Base-by-base conservation (phyloP, 2,113 vertebrate species). In the Ictalurus punctatus region DNA sequence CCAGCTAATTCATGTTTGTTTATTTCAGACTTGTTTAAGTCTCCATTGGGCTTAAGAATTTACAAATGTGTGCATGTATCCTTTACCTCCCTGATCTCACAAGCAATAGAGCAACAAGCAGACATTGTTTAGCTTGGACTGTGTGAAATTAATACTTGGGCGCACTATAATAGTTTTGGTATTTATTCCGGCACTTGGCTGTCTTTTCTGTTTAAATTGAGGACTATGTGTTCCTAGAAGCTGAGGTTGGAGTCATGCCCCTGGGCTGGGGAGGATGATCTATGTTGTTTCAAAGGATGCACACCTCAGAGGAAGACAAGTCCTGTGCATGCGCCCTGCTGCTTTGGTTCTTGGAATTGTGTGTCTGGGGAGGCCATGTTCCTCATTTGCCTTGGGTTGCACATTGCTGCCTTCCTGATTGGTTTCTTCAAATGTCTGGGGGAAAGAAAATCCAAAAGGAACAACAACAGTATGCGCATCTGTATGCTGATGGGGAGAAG, bases 261-360 rank as follows among this genome's bases (percentile, higher is more conserved):
- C 44, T 84, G 65, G 74, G 37, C 63, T 30, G 61, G 65, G 73
- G 73, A 85, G 87, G 56, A 88, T 79, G 74, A 85, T 84, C 34
- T 91, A 37, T 90, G 85, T 91, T 89, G 88, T 80, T 89, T 79
- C 65, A 91, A 83, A 90, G 86, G 88, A 83, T 88, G 84, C 73
- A 69, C 85, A 83, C 83, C 89, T 80, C 69, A n/a, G n/a, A 86
- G 52, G 65, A 86, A 63, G 80, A 87, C 82, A 87, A 87, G 52
- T 83, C 83, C 81, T 82, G 37, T 88, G 85, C 84, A 90, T 63
- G 69, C 61, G 52, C 59, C 87, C 83, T 52, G 84, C 86, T 84
- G 84, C 76, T 87, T 73, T 87, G 63, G 63, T 93, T 93, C 91
- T 90, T 87, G 84, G 91, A 92, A 89, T 88, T 8, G 67, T 86